Evolutionary conservation across 2,113 vertebrate genomes (phyloP), one percentile per base, ranked within the genome.

Genomic region (Halichoerus grypus): DNA sequence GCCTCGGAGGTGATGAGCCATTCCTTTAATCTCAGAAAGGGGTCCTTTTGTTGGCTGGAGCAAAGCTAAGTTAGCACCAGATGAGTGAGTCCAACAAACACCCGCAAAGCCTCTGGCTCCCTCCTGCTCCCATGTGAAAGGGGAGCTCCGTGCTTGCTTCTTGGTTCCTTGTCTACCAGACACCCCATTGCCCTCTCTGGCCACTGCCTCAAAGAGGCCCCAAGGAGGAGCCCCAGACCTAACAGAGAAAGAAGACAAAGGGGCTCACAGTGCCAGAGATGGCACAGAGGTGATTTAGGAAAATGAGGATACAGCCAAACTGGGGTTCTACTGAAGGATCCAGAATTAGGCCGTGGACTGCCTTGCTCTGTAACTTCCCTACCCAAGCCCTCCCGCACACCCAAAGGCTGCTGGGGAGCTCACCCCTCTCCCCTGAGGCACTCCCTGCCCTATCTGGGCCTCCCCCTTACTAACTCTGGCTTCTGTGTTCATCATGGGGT

Each of bases 401-500:
- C 69, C 53, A 4, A 18, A 26, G 76, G 51, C 63, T 85, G 36
- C 87, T 46, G 36, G 46, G 42, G 74, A 88, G 46, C 46, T 39
- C 12, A 8, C 4, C 63, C 5, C 36, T 12, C 21, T 3, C 19
- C 81, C 88, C 51, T 4, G 21, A 71, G 51, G 24, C 6, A 0
- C 67, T 39, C 76, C 51, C 22, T 6, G 53, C 49, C 33, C 53
- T 33, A 0, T 21, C n/a, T 26, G 22, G 33, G n/a, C 36, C 85
- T 92, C 71, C 88, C 33, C 65, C 42, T 69, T 15, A 22, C 39
- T 59, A 80, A 51, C 15, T 4, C 80, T 42, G 42, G 57, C 55
- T 95, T 96, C 93, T 89, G 82, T 83, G 97, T 93, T 90, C 74
- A 22, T 74, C 63, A 14, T 19, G 84, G 84, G 71, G 11, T 39